phyloP scores from a whole-genome alignment of 2,113 vertebrate genomes.

The Microcebus lehilahytsara region DNA sequence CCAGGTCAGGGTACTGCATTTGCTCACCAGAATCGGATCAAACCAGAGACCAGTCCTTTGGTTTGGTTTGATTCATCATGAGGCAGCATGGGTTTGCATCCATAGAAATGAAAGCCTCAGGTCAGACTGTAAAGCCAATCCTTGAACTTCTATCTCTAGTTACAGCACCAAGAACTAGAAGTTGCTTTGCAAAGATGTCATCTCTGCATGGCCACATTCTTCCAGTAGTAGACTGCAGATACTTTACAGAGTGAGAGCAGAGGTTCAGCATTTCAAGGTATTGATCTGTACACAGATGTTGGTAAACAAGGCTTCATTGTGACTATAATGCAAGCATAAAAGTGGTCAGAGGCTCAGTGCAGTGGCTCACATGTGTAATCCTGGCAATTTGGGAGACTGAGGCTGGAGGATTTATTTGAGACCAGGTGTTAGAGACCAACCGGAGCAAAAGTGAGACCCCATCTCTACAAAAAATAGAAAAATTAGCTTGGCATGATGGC shows the following conservation, averaged over 20 bases:
- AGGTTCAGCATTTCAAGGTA: background rate
- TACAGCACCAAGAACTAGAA: background rate
- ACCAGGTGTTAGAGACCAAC: too few relatives aligned
- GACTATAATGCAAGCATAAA: background rate
- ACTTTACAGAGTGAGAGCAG: background rate
- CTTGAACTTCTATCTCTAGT: background rate
- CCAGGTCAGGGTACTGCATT: background rate
- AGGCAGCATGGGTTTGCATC: background rate
- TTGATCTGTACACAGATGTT: background rate
- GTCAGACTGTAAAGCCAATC: background rate
- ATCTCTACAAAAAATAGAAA: too few relatives aligned
- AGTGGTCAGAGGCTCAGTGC: background rate
- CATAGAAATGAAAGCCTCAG: conserved; percentile 14
- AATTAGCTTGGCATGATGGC: too few relatives aligned
- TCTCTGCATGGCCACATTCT: background rate
- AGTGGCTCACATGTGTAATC: too few relatives aligned
- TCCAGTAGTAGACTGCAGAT: background rate
- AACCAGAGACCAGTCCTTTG: background rate
- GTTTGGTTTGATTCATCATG: background rate
- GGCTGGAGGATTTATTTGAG: too few relatives aligned
- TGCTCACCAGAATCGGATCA: background rate
- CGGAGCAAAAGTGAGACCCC: too few relatives aligned
- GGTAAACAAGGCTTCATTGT: background rate
- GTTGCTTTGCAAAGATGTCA: background rate
- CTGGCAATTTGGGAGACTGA: too few relatives aligned